Evolutionary conservation across 2,113 vertebrate genomes (phyloP).

Genomic region (Rhabdomys dilectus): DNA sequence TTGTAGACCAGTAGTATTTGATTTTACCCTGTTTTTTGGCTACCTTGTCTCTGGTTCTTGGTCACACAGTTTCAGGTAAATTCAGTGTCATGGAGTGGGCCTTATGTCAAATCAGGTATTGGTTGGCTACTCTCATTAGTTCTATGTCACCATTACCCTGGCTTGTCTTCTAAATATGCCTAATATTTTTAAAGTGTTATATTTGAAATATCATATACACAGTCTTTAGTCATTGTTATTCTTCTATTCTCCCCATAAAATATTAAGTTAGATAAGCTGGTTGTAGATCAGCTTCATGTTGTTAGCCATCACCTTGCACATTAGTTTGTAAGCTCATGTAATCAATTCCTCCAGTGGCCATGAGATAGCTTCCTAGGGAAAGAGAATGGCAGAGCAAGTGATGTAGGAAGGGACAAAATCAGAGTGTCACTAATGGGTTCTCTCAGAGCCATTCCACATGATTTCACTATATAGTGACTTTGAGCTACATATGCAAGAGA

Average conservation of each 20-base stretch:
- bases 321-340: slow-evolving; percentile 36
- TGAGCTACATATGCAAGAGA: not conserved
- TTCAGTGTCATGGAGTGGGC: not conserved
- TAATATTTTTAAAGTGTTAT: not conserved
- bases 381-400: slow-evolving; percentile 7
- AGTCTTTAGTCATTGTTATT: not conserved
- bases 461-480: not conserved
- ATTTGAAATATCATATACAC: not conserved
- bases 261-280: not conserved
- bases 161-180: not conserved
- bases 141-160: not conserved
- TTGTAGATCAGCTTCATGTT: not conserved
- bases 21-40: not conserved
- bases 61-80: not conserved
- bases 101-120: not conserved
- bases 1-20: not conserved
- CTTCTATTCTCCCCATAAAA: not conserved
- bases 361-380: slow-evolving; percentile 41
- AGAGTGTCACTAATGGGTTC: slow-evolving; percentile 28
- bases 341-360: not conserved
- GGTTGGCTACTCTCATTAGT: not conserved
- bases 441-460: not conserved
- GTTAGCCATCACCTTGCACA: not conserved
- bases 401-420: slow-evolving; percentile 55
- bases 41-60: not conserved